Conservation (phyloP, 2,888 invertebrate genomes). For the Onthophagus sagittarius region DNA sequence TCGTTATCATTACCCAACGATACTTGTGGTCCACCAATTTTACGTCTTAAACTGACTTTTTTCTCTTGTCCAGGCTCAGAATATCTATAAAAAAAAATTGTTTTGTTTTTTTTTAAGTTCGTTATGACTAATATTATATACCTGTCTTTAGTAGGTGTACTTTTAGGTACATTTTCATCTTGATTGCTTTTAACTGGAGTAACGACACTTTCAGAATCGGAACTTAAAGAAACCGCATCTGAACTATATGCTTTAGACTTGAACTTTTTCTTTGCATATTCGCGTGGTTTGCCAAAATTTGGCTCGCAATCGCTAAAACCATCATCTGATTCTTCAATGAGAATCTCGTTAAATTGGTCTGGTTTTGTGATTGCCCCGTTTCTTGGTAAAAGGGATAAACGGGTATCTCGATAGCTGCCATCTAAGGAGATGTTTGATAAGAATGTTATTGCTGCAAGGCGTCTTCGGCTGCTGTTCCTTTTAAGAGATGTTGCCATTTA, state of each 20-base stretch:
- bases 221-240: slow-evolving; percentile 63
- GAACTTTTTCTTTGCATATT: slow-evolving; percentile 31
- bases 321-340: slow-evolving; percentile 45
- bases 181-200: slow-evolving; percentile 59
- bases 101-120: too few relatives aligned
- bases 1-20: slow-evolving; percentile 54
- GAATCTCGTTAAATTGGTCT: slow-evolving; percentile 30
- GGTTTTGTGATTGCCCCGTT: slow-evolving; percentile 44
- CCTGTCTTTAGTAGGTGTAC: neutral
- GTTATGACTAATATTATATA: neutral
- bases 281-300: slow-evolving; percentile 24
- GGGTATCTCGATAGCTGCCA: slow-evolving; percentile 77
- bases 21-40: slow-evolving; percentile 44
- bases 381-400: slow-evolving; percentile 51
- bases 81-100: neutral
- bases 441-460: slow-evolving; percentile 90
- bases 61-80: neutral
- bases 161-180: slow-evolving; percentile 31
- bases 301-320: slow-evolving; percentile 36
- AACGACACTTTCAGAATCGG: slow-evolving; percentile 68
- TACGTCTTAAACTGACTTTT: slow-evolving; percentile 13
- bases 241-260: slow-evolving; percentile 29
- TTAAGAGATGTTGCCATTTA: slow-evolving; percentile 55
- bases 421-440: slow-evolving; percentile 93
- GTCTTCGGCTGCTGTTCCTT: slow-evolving; percentile 69